Base-by-base conservation (phyloP, 2,113 vertebrate genomes). In the Piaya cayana region DNA sequence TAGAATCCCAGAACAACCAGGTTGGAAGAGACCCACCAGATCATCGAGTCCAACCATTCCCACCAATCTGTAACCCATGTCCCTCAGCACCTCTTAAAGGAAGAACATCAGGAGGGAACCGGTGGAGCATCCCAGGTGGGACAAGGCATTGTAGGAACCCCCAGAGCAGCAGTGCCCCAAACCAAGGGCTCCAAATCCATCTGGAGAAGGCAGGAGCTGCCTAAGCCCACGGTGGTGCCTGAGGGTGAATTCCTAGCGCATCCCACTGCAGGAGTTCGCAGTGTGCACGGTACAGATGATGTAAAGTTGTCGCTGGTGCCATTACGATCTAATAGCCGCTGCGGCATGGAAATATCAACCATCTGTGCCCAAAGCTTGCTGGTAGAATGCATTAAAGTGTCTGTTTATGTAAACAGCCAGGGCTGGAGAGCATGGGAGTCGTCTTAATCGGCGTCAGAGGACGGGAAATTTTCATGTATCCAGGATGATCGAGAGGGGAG, bases 321-420 rank as follows among this genome's bases (percentile, higher is more conserved):
- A 10, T 84, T 94, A 47, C 11, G 0, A 93, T 74, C 75, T 91
- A 81, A 93, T 90, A 90, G 93, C 78, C 15, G 32, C 88, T 67
- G 86, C 69, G 2, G 92, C 83, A 55, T 5, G 30, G 81, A 96
- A 95, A 88, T 93, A 70, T 81, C 93, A 95, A 37, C 95, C 93
- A 94, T 90, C 94, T 97, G 94, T 90, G 82, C 86, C 86, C 93
- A 93, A 93, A 90, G 60, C 84, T 84, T 47, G 68, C 94, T 95
- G 96, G 90, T 53, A 92, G 91, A 96, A 90, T 60, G 91, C 79
- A 77, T 95, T 91, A 79, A 83, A 83, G 29, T 16, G 32, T 87
- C 65, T 82, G 29, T 86, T 94, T 91, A 84, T 72, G 90, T 90
- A 95, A 94, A 94, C 82, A 92, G 75, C 52, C 5, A 6, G 43